phyloP scores from a whole-genome alignment of 1,140 invertebrate genomes.

The Heliconius hermathena region DNA sequence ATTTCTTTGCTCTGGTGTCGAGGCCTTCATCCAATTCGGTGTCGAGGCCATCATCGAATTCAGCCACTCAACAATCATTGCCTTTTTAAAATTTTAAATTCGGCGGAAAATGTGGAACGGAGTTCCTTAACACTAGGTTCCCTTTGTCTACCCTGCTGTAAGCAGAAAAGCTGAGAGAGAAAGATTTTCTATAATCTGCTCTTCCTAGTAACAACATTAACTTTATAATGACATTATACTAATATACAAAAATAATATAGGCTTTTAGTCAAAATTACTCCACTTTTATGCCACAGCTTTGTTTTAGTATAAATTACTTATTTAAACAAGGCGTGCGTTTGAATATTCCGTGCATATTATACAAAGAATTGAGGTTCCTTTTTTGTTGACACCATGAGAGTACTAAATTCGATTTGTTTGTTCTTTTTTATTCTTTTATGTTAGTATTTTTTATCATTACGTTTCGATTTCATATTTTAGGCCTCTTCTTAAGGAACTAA shows the following conservation, averaged over 20 bases:
- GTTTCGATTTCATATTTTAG: neutral
- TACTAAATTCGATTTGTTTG: neutral
- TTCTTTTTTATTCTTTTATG: neutral
- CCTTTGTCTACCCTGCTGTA: too few species aligned
- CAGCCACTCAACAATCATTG: too few species aligned
- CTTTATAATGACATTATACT: neutral
- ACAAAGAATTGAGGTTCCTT: neutral
- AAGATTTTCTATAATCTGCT: neutral
- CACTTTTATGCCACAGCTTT: neutral
- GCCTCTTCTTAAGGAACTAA: too few species aligned
- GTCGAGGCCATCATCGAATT: too few species aligned
- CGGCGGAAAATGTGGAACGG: too few species aligned
- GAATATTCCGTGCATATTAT: neutral
- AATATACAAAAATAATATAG: neutral
- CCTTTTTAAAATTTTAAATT: too few species aligned
- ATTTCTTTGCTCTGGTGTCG: too few species aligned
- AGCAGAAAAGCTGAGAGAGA: neutral
- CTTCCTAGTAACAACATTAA: neutral
- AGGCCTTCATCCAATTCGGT: too few species aligned
- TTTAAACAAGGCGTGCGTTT: conserved; percentile 12
- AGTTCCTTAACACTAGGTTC: too few species aligned
- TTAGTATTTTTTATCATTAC: neutral
- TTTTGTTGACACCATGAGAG: neutral
- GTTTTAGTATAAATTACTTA: conserved; percentile 7
- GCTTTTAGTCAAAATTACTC: neutral